Base-by-base conservation (phyloP, 1,140 invertebrate genomes). In the Drosophila athabasca region DNA sequence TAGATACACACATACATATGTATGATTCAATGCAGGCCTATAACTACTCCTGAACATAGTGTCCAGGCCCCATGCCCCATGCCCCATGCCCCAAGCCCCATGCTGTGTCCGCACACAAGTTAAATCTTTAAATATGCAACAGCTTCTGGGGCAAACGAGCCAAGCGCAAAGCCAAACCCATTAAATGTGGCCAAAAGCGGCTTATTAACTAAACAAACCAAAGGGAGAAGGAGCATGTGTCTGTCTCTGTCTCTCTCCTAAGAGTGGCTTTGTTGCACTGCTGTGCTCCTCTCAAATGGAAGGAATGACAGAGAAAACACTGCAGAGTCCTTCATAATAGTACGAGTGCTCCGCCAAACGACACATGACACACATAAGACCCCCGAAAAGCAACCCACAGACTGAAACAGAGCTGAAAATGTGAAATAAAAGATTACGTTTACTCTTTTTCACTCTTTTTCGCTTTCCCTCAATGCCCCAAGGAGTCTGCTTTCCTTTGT, bases 121-220 rank as follows among this genome's bases (percentile, higher is more conserved):
- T 51, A 68, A 65, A 65, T 54, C 61, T 62, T 67, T 66, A 64
- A 59, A 66, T 75, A 65, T 75, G 62, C 72, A 79, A 55, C 70
- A 74, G 71, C 71, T 75, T 61, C 9, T 76, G 62, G 72, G 62
- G 71, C 72, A 75, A 45, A 35, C 31, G 48, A 49, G 19, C 41
- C 57, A 68, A 51, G 1, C 49, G 26, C 51, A 53, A 60, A 62
- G 54, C 17, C 17, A 19, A 19, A 60, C 50, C 64, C 67, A 68
- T 74, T 78, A 77, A 74, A 67, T 65, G 59, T 57, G 75, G 45
- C 76, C 80, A 62, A 85, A 85, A 85, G 82, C 82, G 69, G 82
- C 82, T 85, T 85, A 85, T 81, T 84, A 81, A 76, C 73, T 76
- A 78, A 65, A 62, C 68, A 68, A 57, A 44, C 51, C 54, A 54